Evolutionary conservation across 1,140 invertebrate genomes (phyloP).

Genomic region (Macrotrachela quadricornifera): DNA sequence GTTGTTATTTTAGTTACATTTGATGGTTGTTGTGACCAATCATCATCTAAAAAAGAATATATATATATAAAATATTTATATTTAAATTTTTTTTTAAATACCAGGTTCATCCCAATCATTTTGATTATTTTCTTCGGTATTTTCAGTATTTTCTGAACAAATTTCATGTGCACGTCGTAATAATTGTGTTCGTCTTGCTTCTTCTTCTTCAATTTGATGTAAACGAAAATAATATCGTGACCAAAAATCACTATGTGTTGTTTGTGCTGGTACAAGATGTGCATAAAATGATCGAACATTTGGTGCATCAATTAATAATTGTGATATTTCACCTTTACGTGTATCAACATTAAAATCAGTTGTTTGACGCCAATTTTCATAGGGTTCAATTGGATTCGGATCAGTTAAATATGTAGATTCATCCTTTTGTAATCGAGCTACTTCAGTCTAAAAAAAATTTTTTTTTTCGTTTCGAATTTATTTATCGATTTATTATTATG

Average conservation of each 20-base stretch:
- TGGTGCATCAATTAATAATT: slow-evolving; percentile 28
- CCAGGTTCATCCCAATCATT: too few species aligned
- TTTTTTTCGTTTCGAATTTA: too few species aligned
- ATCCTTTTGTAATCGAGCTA: slow-evolving; percentile 29
- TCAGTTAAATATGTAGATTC: slow-evolving; percentile 29
- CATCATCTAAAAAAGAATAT: too few species aligned
- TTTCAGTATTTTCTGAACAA: slow-evolving; percentile 10
- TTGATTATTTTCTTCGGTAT: too few species aligned
- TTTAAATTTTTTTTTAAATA: too few species aligned
- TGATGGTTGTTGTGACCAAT: too few species aligned
- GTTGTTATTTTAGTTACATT: too few species aligned
- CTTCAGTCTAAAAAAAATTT: slow-evolving; percentile 25
- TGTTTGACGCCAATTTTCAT: slow-evolving; percentile 25
- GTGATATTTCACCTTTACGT: slow-evolving; percentile 29
- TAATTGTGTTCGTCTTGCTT: slow-evolving; percentile 19
- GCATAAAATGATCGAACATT: slow-evolving; percentile 30
- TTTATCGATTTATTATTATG: too few species aligned
- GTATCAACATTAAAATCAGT: slow-evolving; percentile 24
- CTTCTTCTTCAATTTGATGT: slow-evolving; percentile 25
- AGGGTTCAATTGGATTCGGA: slow-evolving; percentile 24
- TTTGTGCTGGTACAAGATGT: slow-evolving; percentile 25
- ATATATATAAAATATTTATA: too few species aligned
- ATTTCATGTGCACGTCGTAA: slow-evolving; percentile 19
- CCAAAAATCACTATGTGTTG: slow-evolving; percentile 34
- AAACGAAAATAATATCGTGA: slow-evolving; percentile 32